Evolutionary conservation across 2,888 invertebrate genomes (phyloP).

Genomic region (Gasteruption jaculator): DNA sequence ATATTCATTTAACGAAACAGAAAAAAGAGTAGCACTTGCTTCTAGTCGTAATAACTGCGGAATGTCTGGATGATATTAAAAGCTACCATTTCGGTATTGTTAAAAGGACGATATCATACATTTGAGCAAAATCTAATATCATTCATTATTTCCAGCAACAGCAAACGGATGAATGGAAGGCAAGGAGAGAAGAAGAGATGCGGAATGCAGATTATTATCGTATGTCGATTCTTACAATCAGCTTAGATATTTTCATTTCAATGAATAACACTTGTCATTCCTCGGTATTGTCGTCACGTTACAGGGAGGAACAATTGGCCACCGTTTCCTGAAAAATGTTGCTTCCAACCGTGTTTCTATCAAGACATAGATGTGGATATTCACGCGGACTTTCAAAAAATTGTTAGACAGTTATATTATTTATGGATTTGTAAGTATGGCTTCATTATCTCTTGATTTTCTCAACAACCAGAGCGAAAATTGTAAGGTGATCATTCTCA

Average conservation of each 20-base stretch:
- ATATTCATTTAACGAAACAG: slow-evolving; percentile 2
- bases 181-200: slow-evolving; percentile 48
- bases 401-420: slow-evolving; percentile 92
- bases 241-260: too few species aligned
- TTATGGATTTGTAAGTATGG: slow-evolving; percentile 92
- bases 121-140: slow-evolving; percentile 67
- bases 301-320: slow-evolving; percentile 94
- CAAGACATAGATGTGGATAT: slow-evolving; percentile 99
- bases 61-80: neutral
- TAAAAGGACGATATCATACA: slow-evolving; percentile 12
- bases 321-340: slow-evolving; percentile 88
- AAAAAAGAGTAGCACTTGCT: too few species aligned
- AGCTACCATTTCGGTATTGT: neutral
- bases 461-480: too few species aligned
- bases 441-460: too few species aligned
- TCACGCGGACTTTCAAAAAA: slow-evolving; percentile 93
- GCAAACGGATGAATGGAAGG: slow-evolving; percentile 90
- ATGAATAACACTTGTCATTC: neutral
- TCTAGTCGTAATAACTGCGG: too few species aligned
- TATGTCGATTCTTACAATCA: slow-evolving; percentile 35
- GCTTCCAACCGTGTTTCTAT: slow-evolving; percentile 97
- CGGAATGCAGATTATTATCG: slow-evolving; percentile 55
- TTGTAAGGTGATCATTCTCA: too few species aligned
- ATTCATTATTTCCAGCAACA: too few species aligned
- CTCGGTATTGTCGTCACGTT: neutral